Evolutionary conservation across 1,140 invertebrate species (phyloP), one percentile per base, ranked within the genome.

Genomic region (Apis cerana): DNA sequence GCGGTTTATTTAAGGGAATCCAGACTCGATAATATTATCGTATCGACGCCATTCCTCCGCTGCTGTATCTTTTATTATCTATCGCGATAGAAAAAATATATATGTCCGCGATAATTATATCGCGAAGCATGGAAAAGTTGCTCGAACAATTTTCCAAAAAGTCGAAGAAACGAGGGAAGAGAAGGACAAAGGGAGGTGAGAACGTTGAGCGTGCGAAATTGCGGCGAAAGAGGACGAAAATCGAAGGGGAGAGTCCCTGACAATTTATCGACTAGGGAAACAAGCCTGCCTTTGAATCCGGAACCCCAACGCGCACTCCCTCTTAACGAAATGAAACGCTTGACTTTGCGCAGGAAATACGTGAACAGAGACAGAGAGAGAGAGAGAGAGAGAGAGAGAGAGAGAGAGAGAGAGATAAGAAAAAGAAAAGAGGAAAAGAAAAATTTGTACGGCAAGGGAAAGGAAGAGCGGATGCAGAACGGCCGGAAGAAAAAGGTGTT

Each of bases 271-370:
- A 88, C 80, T 67, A 27, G 48, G 50, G 59, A 78, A 88, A 81
- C 81, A 76, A 80, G 84, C 33, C 33, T 87, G 77, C 76, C 77
- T 88, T 88, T 84, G 75, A 87, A 80, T 86, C 33, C 84, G 84
- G 27, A 62, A 74, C 72, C 86, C 64, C 48, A 68, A 72, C 80
- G 80, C 81, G 85, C 85, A 27, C 65, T 68, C 71, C 58, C 86
- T 88, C 59, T 87, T 85, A 87, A 82, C 68, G 83, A 88, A 89
- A 84, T 86, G 85, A 80, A 88, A 82, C 65, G 77, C 33, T 43
- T 68, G 78, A 87, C 76, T 80, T 87, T 82, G 54, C 33, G 71
- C 75, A 65, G 85, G 48, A 69, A 43, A 43, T 43, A 43, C 33
- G 33, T 43, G 33, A 43, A 43, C n/a, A n/a, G n/a, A n/a, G n/a